Conservation (phyloP, 2,888 invertebrate species). For the Nymphalis c-album region DNA sequence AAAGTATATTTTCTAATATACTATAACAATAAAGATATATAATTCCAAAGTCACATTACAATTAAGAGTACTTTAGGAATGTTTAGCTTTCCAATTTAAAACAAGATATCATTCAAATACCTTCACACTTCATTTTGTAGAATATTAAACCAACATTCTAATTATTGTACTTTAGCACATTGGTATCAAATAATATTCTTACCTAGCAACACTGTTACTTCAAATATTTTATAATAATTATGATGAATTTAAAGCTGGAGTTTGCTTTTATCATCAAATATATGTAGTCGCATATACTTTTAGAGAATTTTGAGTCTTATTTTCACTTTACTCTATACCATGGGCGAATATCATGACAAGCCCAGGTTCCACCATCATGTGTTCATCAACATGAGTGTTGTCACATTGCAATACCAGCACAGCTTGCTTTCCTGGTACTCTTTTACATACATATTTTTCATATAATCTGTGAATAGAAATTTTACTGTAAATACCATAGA, state of each 20-base stretch:
- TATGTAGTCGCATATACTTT: neutral
- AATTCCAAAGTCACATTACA: constrained; percentile 9
- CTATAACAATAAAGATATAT: constrained; percentile 5
- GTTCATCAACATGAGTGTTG: constrained; percentile 96
- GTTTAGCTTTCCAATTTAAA: constrained; percentile 31
- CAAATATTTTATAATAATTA: neutral
- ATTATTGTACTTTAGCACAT: constrained; percentile 33
- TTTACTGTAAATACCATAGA: neutral
- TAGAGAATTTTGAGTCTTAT: constrained; percentile 1
- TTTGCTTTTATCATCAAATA: neutral
- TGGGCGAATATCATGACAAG: constrained; percentile 99
- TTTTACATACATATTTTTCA: constrained; percentile 96
- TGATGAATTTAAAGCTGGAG: neutral
- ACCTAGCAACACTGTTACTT: constrained; percentile 16
- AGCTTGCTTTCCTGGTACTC: constrained; percentile 97
- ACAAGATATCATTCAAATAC: constrained; percentile 28
- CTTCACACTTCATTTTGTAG: neutral
- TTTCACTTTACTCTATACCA: constrained; percentile 87
- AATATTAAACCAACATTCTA: constrained; percentile 7
- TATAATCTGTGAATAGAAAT: constrained; percentile 79
- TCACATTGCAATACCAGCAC: constrained; percentile 97
- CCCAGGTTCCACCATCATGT: constrained; percentile 97
- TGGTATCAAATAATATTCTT: constrained; percentile 1
- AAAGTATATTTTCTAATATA: constrained; percentile 13
- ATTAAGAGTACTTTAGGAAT: constrained; percentile 33